Base-by-base conservation (phyloP, 2,888 invertebrate genomes). In the Cephus pygmeus region DNA sequence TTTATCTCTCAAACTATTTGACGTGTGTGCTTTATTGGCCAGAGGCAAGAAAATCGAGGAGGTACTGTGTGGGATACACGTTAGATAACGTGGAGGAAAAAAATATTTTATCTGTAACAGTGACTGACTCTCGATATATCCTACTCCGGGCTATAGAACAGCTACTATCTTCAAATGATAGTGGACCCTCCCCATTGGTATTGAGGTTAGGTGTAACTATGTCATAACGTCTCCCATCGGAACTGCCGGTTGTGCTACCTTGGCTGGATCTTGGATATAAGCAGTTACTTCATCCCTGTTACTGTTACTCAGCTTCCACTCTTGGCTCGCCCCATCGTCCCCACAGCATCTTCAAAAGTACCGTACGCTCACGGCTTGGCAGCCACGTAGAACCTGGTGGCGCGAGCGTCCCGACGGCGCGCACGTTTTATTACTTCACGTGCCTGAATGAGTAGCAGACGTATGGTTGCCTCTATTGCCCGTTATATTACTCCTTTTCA, bases 401-500 rank as follows among this genome's bases (percentile, higher is more conserved):
- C 69, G 69, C 69, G 30, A 79, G 69, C 34, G 33, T 79, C 74
- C 80, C 78, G 75, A 81, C 79, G 79, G 79, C 34, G 79, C 78
- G 81, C 83, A 82, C 85, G 85, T 88, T 89, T 88, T 88, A 88
- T 87, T 87, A 85, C 86, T 82, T 84, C 85, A 88, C 87, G 86
- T 87, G 87, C 84, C 82, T 80, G 84, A 84, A 83, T 81, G 84
- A 85, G 82, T 82, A 79, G 77, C 79, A 81, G 79, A 82, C 83
- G 73, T 81, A 79, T 79, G 80, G 82, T 77, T 80, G 76, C 79
- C 77, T 73, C 79, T 81, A 84, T 86, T 83, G 82, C 83, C 81
- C 84, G 79, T 85, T 84, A 84, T 84, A 85, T 83, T 81, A 83
- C 81, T 80, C 40, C 78, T 82, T 82, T 82, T 83, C 81, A 76